Base-by-base conservation (phyloP, 2,888 invertebrate species). In the Parapristionchus giblindavisi region DNA sequence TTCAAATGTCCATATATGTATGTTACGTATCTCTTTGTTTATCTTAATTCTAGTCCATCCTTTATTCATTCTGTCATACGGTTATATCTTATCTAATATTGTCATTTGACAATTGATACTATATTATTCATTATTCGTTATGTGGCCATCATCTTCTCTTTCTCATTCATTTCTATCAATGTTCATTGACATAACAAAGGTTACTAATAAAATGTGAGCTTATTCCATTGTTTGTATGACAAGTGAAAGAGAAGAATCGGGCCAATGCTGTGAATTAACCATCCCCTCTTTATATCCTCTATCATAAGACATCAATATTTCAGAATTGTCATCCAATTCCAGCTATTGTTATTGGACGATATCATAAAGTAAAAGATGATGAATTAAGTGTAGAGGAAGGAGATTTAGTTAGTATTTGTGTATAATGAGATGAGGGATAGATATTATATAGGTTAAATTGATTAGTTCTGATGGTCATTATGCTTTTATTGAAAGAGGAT, bases 381-480 rank as follows among this genome's bases (percentile, higher is more conserved):
- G 48, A 68, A 29, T 11, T 68, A n/a, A 32, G 32, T 48, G 68
- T 68, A 17, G 11, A 68, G 29, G 68, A 68, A 34, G 68, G 68
- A 27, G 68, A 68, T 32, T 32, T 68, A 24, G 68, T 68, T n/a
- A 68, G 68, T 63, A 40, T 11, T 24, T 51, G 17, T 17, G 17
- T 2, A 43, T 61, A 14, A n/a, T 34, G 8, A 32, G 38, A 32
- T 63, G 43, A n/a, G 52, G 48, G 21, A 43, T 21, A 27, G 29
- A 61, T 5, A 17, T 14, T 5, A 5, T 8, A 27, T 5, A 61
- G 34, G 14, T 32, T 5, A 32, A 34, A 27, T 32, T 68, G 8
- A 34, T 48, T 4, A 17, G 14, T 14, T 68, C 68, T 2, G 29
- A 68, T 68, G 68, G 68, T 32, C 14, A 48, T 14, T 43, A 8